Base-by-base conservation (phyloP, 2,113 vertebrate genomes). In the Otolemur garnettii region DNA sequence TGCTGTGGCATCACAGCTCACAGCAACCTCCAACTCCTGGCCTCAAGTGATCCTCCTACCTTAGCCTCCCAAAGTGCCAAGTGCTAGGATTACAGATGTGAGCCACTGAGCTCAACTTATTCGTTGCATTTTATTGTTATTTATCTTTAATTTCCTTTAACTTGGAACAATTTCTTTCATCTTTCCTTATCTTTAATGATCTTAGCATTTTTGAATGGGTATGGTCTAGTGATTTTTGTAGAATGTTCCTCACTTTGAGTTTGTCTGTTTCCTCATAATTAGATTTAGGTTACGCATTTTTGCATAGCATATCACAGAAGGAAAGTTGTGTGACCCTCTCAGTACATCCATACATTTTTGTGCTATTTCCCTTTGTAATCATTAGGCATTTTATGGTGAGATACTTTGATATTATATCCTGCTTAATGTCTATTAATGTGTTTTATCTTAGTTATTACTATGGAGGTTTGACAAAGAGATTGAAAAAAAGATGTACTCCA, bases 401-500 rank as follows among this genome's bases (percentile, higher is more conserved):
- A 45, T 50, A 68, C 78, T 26, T 84, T 68, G 28, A 80, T 53
- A 45, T 17, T 21, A 18, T 72, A 45, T 72, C 35, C 24, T 88
- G 50, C 59, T 74, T 60, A 68, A 62, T 35, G 88, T 81, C 38
- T n/a, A 38, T 71, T 93, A 60, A 30, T 64, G 69, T 91, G 66
- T 82, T 28, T 88, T 91, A 50, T 18, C 55, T 90, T 59, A 66
- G 62, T 71, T 26, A 59, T 93, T 88, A 68, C 50, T 78, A 30
- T 79, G 28, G 69, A 80, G 19, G 21, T 84, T 69, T 45, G 68
- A 15, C 35, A 92, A 93, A 95, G 85, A 94, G 2, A 60, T 89
- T 50, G 19, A 11, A 0, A 80, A 35, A 80, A 74, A 26, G 33
- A 33, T 38, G 14, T 75, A 69, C 50, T 81, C 57, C 26, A 35